Evolutionary conservation across 2,113 vertebrate genomes (phyloP), one percentile per base, ranked within the genome.

Genomic region (Damaliscus lunatus): DNA sequence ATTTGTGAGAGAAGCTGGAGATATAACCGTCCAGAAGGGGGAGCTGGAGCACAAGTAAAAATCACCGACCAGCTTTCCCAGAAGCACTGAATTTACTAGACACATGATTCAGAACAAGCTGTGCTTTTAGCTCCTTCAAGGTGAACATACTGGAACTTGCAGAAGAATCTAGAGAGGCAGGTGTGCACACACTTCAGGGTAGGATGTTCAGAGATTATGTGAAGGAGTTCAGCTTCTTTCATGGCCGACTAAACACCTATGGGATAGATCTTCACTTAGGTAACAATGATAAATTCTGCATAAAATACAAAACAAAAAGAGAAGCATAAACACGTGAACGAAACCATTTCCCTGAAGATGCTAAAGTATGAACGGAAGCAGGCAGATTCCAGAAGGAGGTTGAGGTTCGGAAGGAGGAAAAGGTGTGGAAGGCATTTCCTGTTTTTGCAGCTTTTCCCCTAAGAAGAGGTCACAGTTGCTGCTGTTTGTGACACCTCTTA

Each of bases 1-100:
- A 55, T 3, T 10, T 13, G 27, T 13, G 77, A 52, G 36, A 55
- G 71, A 36, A 21, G 27, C 29, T 6, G 50, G 74, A 46, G 77
- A 33, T 40, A 17, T 1, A 6, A 2, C 52, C 4, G 3, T 67
- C 98, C 97, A 97, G 97, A 85, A 97, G 98, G 64, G 97, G 98
- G 98, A 91, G 88, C 36, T 0, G 64, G 81, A 96, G 94, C 88
- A 94, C 81, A 95, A 96, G 96, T 59, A 36, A 36, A 93, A 10
- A 5, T 4, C 55, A 7, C 8, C 5, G 7, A 17, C 25, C 4
- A 1, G 64, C 31, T 23, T 81, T 64, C 52, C 33, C 17, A 0
- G 46, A 40, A 16, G 40, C 27, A 0, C 11, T 3, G 25, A 23
- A 40, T 71, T 71, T 71, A 71, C n/a, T 23, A 40, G 27, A 6